phyloP scores from a whole-genome alignment of 2,888 invertebrate genomes.

The Pachydiplax longipennis region DNA sequence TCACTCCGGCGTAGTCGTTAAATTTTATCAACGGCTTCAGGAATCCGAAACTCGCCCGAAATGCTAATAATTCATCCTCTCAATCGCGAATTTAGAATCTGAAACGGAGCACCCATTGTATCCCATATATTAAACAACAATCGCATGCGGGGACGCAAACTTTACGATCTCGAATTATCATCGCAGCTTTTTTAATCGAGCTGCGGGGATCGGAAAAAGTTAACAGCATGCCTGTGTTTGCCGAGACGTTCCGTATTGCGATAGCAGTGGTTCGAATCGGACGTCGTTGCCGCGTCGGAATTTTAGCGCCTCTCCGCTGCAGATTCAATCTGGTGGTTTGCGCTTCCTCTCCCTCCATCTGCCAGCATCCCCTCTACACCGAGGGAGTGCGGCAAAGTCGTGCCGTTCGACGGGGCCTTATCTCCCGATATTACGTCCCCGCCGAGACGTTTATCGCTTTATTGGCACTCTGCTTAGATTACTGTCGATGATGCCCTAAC shows the following conservation, averaged over 20 bases:
- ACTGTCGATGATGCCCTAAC: neutral
- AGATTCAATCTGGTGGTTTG: slow-evolving; percentile 35
- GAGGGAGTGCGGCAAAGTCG: slow-evolving; percentile 30
- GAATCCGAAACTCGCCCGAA: too few relatives aligned
- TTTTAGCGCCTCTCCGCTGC: slow-evolving; percentile 17
- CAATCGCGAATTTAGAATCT: too few relatives aligned
- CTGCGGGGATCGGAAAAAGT: too few relatives aligned
- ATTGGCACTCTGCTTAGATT: neutral
- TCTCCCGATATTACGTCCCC: neutral
- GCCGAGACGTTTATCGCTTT: neutral
- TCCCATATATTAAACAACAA: too few relatives aligned
- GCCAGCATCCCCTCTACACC: neutral
- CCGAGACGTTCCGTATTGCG: neutral
- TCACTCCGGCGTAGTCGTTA: neutral
- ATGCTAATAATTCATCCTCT: too few relatives aligned
- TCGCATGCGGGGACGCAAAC: too few relatives aligned
- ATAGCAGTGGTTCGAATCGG: neutral
- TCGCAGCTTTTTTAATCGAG: too few relatives aligned
- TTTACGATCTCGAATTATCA: too few relatives aligned
- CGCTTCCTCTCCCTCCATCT: neutral
- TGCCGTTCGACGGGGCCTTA: neutral
- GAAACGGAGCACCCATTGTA: neutral
- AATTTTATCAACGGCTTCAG: neutral
- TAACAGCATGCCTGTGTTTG: too few relatives aligned
- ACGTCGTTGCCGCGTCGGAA: neutral